Conservation (phyloP, 2,797 vertebrate species). For the Enteromius afrohamiltoni region DNA sequence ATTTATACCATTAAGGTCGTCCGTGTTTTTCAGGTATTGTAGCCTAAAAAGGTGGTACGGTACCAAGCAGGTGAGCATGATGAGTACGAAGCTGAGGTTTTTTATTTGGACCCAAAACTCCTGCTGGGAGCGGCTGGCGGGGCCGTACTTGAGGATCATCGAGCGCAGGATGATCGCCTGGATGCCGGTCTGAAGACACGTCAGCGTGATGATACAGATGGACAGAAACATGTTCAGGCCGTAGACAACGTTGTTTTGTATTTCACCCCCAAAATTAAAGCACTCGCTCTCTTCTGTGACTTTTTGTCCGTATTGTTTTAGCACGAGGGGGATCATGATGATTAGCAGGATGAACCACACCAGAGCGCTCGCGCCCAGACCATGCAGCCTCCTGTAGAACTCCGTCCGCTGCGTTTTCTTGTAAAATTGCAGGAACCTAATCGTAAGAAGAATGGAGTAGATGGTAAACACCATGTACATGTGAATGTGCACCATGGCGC, state of each 20-base stretch:
- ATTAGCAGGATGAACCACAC: constrained; percentile 81
- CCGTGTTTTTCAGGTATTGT: constrained; percentile 71
- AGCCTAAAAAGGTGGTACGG: constrained; percentile 89
- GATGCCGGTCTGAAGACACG: constrained; percentile 70
- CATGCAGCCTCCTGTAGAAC: constrained; percentile 79
- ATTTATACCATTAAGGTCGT: constrained; percentile 60
- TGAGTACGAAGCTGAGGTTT: constrained; percentile 84
- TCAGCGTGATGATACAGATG: constrained; percentile 63
- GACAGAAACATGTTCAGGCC: constrained; percentile 80
- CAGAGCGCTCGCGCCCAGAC: constrained; percentile 69
- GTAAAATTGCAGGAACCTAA: constrained; percentile 83
- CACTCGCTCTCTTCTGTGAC: constrained; percentile 45
- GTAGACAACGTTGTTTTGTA: rapidly evolving
- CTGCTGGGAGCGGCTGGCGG: constrained; percentile 78
- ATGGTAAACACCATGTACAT: constrained; percentile 91
- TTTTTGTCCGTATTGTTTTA: constrained; percentile 69
- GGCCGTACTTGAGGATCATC: constrained; percentile 70
- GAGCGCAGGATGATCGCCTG: constrained; percentile 78
- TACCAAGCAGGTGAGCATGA: constrained; percentile 86
- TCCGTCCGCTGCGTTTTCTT: constrained; percentile 72
- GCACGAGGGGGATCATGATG: constrained; percentile 65
- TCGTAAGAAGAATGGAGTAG: constrained; percentile 84
- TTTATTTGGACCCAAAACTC: constrained; percentile 89
- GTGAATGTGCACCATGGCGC: constrained; percentile 89
- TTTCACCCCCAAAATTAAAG: constrained; percentile 79